These are phyloP conservation scores for Aphrophora alni DNA, from an alignment of 2,888 invertebrate species.

Conservation along the genomic window DNA sequence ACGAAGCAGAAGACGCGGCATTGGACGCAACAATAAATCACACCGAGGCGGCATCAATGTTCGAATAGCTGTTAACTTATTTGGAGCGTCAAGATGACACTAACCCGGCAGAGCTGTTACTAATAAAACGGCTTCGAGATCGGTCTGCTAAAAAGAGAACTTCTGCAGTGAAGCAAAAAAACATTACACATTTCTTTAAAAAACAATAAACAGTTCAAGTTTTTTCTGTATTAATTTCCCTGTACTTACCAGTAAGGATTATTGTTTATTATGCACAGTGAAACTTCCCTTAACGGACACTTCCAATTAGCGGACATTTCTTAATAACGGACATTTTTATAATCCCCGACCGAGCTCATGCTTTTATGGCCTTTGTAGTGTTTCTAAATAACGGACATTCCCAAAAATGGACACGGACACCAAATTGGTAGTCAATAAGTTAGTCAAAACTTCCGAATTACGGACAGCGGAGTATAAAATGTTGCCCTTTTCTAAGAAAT, in stretches of 20 bases:
- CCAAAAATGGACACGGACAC: no score
- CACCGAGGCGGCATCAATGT: neutral
- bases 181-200: neutral
- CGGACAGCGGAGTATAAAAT: no score
- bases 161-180: neutral
- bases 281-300: no score
- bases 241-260: neutral
- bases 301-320: no score
- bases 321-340: no score
- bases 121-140: neutral
- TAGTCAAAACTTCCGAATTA: no score
- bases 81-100: slow-evolving; percentile 11
- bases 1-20: neutral
- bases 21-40: slow-evolving; percentile 2
- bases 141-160: neutral
- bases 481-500: no score
- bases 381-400: no score
- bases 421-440: no score
- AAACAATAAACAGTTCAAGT: neutral
- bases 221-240: neutral
- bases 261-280: no score
- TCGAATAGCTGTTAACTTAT: neutral
- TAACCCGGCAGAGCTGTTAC: neutral
- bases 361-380: no score
- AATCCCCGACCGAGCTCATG: no score